Evolutionary conservation across 2,888 invertebrate species (phyloP), one percentile per base, ranked within the genome.

Genomic region (Eurois occulta): DNA sequence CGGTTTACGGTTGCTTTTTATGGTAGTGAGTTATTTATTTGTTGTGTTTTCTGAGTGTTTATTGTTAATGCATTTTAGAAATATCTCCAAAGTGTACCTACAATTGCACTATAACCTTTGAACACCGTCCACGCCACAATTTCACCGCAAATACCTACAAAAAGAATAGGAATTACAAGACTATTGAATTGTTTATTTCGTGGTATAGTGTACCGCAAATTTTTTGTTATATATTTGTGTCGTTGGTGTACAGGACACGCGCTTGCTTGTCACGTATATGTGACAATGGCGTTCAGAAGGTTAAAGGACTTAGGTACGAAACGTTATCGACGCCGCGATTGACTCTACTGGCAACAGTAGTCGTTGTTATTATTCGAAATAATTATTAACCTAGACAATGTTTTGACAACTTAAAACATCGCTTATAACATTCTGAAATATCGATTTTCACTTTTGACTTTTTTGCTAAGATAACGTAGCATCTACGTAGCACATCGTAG

Each of bases 1-100:
- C 52, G 32, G 64, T 85, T 76, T 77, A 75, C 67, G 67, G 71
- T 66, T 32, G 66, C 18, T 70, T 66, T 60, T 46, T 64, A 18
- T 60, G 32, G 41, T 16, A 6, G 24, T 16, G 28, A 38, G 46
- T 66, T 68, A 35, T 64, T 18, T 10, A 16, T 72, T 75, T 58
- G 1, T 32, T 21, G 18, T 0, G 16, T 32, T 58, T 28, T 43
- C 4, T 0, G 4, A 21, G 3, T 48, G 13, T 32, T 43, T 28
- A 28, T 24, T 1, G 10, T 0, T 13, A 16, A 65, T 41, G n/a
- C 41, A 8, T n/a, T 65, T 16, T n/a, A 16, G 64, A 8, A 41
- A 41, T 24, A 38, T 28, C 7, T 16, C 16, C 16, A 16, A 28
- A n/a, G 24, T n/a, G 21, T 24, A 52, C 24, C 11, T 24, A 4